Evolutionary conservation across 2,113 vertebrate genomes (phyloP).

Genomic region (Heterochromis multidens): DNA sequence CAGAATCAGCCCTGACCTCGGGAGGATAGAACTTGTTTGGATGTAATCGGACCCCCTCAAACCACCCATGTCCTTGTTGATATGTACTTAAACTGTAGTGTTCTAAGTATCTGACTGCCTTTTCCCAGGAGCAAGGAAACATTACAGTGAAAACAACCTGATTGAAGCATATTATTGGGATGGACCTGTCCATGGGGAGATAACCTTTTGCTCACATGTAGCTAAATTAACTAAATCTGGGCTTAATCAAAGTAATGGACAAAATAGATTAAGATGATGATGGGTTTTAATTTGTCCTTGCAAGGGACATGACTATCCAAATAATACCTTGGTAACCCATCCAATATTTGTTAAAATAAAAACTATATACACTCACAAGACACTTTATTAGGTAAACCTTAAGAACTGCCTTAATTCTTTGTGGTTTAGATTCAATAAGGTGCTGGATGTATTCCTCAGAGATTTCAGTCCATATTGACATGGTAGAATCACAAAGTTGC

Average conservation of each 20-base stretch:
- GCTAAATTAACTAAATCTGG: neutral
- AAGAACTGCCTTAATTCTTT: neutral
- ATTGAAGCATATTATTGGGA: neutral
- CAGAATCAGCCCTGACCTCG: neutral
- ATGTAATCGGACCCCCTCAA: constrained; percentile 27
- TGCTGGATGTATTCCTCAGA: neutral
- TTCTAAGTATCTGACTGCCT: neutral
- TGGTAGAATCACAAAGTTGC: neutral
- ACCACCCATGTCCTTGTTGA: constrained; percentile 14
- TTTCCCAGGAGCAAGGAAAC: neutral
- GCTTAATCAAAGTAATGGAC: neutral
- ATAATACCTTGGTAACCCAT: neutral
- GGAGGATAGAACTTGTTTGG: constrained; percentile 27
- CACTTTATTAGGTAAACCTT: neutral
- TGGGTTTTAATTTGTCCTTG: neutral
- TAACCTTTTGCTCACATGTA: neutral
- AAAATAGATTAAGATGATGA: neutral
- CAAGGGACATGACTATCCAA: neutral
- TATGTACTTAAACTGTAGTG: neutral
- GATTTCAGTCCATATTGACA: neutral
- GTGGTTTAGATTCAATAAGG: neutral
- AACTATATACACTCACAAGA: neutral
- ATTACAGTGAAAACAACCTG: neutral
- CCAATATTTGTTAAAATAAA: neutral
- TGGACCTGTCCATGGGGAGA: neutral